These are phyloP conservation scores for Oligia fasciuncula DNA, from an alignment of 2,888 invertebrate species.

Conservation along the genomic window DNA sequence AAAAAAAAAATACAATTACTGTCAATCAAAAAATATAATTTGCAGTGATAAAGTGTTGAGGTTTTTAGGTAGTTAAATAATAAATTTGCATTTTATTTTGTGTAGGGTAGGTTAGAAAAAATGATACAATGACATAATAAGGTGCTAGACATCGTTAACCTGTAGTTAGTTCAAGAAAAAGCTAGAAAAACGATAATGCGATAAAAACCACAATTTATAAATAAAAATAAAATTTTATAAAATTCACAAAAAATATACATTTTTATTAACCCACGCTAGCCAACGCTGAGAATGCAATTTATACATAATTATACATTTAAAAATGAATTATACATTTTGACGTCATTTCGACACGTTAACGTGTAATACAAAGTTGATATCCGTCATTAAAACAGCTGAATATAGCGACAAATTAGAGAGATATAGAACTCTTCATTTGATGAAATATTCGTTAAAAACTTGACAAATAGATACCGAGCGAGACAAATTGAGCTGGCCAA, in stretches of 20 bases:
- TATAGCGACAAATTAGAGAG: constrained; percentile 28
- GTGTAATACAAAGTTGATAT: constrained; percentile 57
- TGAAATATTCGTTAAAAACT: not conserved
- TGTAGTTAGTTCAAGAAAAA: constrained; percentile 42
- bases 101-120: constrained; percentile 40
- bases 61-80: constrained; percentile 3
- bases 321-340: constrained; percentile 57
- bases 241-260: constrained; percentile 55
- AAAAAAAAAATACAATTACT: not conserved
- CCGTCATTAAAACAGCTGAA: constrained; percentile 57
- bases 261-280: constrained; percentile 61
- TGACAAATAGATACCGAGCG: not conserved
- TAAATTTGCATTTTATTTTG: constrained; percentile 26
- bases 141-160: constrained; percentile 49
- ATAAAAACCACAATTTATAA: constrained; percentile 42
- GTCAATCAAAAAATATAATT: not conserved
- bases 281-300: constrained; percentile 61
- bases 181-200: constrained; percentile 30
- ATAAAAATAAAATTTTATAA: constrained; percentile 43
- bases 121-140: constrained; percentile 47
- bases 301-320: constrained; percentile 61
- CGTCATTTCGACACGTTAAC: constrained; percentile 46
- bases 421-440: constrained; percentile 25
- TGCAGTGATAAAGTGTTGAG: not conserved
- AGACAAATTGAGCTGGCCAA: not conserved